Evolutionary conservation across 2,888 invertebrate genomes (phyloP).

Genomic region (Drosophila kokeensis): DNA sequence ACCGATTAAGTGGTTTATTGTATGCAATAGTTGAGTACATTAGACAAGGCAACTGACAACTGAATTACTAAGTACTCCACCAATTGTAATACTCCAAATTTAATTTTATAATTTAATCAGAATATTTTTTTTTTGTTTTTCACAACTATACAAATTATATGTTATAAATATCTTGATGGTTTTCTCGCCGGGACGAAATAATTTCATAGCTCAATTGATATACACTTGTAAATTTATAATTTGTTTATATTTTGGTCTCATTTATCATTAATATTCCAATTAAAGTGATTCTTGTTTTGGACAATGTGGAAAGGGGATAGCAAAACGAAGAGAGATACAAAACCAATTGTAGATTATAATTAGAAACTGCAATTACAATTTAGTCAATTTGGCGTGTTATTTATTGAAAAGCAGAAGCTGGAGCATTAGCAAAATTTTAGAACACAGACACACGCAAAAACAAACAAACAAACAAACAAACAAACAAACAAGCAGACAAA

Average conservation of each 20-base stretch:
- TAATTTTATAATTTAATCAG: constrained; percentile 7
- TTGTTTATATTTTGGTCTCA: constrained; percentile 13
- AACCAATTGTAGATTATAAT: constrained; percentile 58
- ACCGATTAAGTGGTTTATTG: not conserved
- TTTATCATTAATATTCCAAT: constrained; percentile 10
- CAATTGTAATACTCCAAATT: not conserved
- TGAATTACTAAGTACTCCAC: constrained; percentile 15
- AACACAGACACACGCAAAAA: constrained; percentile 27
- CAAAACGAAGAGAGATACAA: constrained; percentile 33
- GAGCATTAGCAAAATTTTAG: constrained; percentile 68
- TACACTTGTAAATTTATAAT: constrained; percentile 23
- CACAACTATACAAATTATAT: constrained; percentile 3
- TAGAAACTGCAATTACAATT: constrained; percentile 67
- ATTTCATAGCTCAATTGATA: constrained; percentile 46
- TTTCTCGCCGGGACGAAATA: constrained; percentile 2
- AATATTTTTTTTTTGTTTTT: not conserved
- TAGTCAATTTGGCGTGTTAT: constrained; percentile 78
- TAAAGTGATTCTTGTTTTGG: constrained; percentile 2
- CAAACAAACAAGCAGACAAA: constrained; percentile 13
- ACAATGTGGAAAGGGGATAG: constrained; percentile 17
- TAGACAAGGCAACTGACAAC: not conserved
- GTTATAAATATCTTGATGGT: not conserved
- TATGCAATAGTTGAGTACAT: constrained; percentile 1
- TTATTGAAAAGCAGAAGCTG: constrained; percentile 54
- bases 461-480: constrained; percentile 13